These are phyloP conservation scores for Coecobrya sp. DNA, from an alignment of 2,888 invertebrate species.

Conservation along the genomic window DNA sequence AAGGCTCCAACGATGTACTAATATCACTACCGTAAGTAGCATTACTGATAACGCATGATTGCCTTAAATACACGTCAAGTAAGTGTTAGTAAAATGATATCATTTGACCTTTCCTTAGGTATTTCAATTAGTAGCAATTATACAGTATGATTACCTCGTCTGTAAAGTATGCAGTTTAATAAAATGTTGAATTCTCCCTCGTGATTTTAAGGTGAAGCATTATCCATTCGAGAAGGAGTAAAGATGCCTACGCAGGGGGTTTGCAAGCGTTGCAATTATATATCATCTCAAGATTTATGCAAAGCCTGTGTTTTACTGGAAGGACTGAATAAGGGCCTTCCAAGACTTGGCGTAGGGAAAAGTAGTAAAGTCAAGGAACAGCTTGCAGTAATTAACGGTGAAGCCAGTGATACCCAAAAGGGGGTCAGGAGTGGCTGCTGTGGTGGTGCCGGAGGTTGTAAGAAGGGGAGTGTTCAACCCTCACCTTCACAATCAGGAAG, in stretches of 20 bases:
- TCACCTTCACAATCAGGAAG: background rate
- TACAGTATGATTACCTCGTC: no score
- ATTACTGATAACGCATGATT: no score
- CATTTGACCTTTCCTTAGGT: no score
- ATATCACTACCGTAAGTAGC: slow-evolving; percentile 95
- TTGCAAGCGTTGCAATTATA: slow-evolving; percentile 95
- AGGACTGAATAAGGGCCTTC: slow-evolving; percentile 97
- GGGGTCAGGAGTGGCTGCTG: slow-evolving; percentile 63
- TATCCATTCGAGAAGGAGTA: slow-evolving; percentile 94
- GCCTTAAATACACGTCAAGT: no score
- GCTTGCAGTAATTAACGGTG: slow-evolving; percentile 71
- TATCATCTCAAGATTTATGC: slow-evolving; percentile 96
- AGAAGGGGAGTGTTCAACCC: background rate
- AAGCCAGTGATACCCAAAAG: background rate
- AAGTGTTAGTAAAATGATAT: no score
- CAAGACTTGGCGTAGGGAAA: slow-evolving; percentile 96
- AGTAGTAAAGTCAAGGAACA: slow-evolving; percentile 88
- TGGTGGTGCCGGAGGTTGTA: slow-evolving; percentile 67
- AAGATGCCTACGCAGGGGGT: slow-evolving; percentile 94
- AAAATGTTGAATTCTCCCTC: no score
- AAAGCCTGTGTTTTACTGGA: slow-evolving; percentile 98
- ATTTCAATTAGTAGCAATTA: no score
- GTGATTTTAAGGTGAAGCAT: slow-evolving; percentile 91
- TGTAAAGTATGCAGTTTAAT: no score
- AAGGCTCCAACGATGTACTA: slow-evolving; percentile 96